phyloP scores from a whole-genome alignment of 2,888 invertebrate genomes.

The Amorpha juglandis region DNA sequence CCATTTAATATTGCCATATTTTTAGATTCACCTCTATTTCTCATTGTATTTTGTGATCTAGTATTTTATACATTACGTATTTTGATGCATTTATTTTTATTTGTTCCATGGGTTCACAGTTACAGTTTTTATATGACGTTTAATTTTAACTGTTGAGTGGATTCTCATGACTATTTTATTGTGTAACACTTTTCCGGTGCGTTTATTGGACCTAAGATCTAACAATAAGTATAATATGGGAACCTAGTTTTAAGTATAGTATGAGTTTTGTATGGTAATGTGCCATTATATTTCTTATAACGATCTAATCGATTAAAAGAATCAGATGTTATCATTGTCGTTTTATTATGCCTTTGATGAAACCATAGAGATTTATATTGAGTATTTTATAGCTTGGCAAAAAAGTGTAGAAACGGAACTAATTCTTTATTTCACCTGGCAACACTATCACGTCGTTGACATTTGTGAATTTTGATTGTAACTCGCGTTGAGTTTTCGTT shows the following conservation, averaged over 20 bases:
- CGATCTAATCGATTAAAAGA: conserved; percentile 12
- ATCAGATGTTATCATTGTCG: neutral
- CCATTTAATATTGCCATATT: conserved; percentile 28
- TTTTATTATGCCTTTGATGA: conserved; percentile 10
- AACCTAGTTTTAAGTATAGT: conserved; percentile 8
- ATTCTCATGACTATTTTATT: neutral
- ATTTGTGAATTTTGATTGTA: no score
- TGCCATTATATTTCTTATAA: conserved; percentile 25
- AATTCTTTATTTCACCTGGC: no score
- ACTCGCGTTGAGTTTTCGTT: no score
- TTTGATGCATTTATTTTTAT: neutral
- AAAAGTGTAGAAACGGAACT: no score
- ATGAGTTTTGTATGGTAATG: conserved; percentile 7
- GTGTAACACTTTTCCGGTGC: neutral
- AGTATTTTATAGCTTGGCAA: no score
- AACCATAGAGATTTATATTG: conserved; percentile 42
- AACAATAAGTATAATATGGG: neutral
- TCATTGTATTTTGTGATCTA: conserved; percentile 8
- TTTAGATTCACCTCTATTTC: conserved; percentile 28
- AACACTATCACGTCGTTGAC: no score
- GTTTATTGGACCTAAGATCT: neutral
- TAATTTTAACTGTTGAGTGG: neutral
- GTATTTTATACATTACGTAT: neutral
- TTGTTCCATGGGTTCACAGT: neutral
- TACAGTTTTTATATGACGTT: neutral